Percentiles rank a stretch among this genome's conserved stretches.
Evolutionary conservation across 2,888 invertebrate genomes (phyloP).

Genomic region (Capitulum mitella): DNA sequence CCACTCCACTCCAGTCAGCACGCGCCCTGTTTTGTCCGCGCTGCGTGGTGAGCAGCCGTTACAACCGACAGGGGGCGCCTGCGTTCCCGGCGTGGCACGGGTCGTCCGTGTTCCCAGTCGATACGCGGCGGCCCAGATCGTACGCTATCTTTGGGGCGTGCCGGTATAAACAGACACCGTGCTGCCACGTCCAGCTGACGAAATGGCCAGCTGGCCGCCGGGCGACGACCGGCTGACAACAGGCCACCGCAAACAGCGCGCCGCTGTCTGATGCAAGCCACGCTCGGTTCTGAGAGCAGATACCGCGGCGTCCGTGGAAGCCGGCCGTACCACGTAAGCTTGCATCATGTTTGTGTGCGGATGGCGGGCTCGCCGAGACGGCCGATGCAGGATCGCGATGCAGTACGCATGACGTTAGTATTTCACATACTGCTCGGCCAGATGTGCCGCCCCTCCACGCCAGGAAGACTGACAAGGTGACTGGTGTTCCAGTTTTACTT

Average conservation of each 20-base stretch:
- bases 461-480: no score
- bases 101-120: background rate
- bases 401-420: no score
- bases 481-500: no score
- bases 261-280: background rate
- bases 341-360: no score
- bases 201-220: background rate
- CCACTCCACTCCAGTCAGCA: no score
- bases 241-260: background rate
- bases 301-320: background rate
- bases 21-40: background rate
- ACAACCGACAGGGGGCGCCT: no score
- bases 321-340: no score
- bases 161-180: background rate
- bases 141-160: background rate
- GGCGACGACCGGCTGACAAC: background rate
- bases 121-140: background rate
- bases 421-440: no score
- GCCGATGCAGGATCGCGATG: no score
- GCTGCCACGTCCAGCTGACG: background rate
- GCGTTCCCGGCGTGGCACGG: background rate
- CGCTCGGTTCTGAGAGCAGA: background rate
- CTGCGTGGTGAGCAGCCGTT: no score
- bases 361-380: no score
- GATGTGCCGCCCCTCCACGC: no score